Evolutionary conservation across 2,888 invertebrate species (phyloP).

Genomic region (Lasioglossum malachurum): DNA sequence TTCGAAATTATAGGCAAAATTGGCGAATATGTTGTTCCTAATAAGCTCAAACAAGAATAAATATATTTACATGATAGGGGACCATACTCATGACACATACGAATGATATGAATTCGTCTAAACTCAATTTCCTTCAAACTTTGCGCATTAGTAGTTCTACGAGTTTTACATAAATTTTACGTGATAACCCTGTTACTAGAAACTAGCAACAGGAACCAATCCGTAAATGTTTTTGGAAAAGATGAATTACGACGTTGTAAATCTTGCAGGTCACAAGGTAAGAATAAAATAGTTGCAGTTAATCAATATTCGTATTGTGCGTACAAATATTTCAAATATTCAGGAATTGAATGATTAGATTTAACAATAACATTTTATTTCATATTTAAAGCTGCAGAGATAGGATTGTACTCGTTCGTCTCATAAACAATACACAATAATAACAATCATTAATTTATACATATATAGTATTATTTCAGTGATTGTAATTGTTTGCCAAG

Average conservation of each 20-base stretch:
- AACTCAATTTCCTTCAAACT: constrained; percentile 6
- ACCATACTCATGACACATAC: not conserved
- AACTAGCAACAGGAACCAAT: not conserved
- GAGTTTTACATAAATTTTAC: constrained; percentile 6
- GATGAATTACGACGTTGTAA: not conserved
- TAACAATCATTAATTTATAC: no score
- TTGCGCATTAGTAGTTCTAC: not conserved
- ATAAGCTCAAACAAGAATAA: not conserved
- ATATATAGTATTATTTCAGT: no score
- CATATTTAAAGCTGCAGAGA: no score
- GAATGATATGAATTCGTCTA: not conserved
- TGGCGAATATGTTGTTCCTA: not conserved
- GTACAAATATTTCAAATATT: no score
- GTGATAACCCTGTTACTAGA: not conserved
- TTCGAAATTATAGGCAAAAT: not conserved
- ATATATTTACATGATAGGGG: not conserved
- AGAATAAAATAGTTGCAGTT: not conserved
- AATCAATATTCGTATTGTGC: no score
- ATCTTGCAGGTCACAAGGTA: not conserved
- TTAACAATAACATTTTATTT: no score
- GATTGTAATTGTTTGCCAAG: no score
- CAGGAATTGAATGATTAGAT: no score
- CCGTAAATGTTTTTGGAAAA: not conserved
- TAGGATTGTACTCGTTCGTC: no score
- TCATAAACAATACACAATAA: no score